Evolutionary conservation across 2,888 invertebrate species (phyloP).

Genomic region (Parnassius smintheus): DNA sequence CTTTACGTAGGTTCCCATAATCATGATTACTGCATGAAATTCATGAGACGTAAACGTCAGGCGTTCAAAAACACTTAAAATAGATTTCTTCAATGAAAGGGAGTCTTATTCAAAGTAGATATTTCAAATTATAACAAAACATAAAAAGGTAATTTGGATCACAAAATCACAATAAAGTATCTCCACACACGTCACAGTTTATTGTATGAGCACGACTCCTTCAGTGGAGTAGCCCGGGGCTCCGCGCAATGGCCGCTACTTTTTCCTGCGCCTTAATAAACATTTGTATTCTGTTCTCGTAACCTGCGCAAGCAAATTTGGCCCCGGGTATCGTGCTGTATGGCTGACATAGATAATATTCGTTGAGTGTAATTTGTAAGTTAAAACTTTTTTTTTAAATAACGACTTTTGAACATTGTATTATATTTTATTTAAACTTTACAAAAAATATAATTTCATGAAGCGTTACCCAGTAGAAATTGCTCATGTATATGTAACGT

Average conservation of each 20-base stretch:
- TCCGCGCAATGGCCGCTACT: conserved; percentile 68
- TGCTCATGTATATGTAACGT: too few relatives aligned
- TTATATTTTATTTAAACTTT: too few relatives aligned
- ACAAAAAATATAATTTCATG: too few relatives aligned
- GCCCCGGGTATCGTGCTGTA: conserved; percentile 35
- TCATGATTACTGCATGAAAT: too few relatives aligned
- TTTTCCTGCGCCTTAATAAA: conserved; percentile 73
- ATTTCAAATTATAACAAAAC: too few relatives aligned
- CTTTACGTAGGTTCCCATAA: too few relatives aligned
- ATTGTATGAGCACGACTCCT: conserved; percentile 59
- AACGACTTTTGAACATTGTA: background rate
- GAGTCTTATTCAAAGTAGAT: too few relatives aligned
- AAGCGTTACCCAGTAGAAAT: too few relatives aligned
- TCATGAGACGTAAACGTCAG: too few relatives aligned
- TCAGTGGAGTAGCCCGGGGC: conserved; percentile 68
- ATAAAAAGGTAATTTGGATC: too few relatives aligned
- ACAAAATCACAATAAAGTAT: conserved; percentile 7
- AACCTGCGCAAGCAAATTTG: conserved; percentile 38
- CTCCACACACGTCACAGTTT: conserved; percentile 40
- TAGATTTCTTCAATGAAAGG: too few relatives aligned
- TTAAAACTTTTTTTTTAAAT: conserved; percentile 19
- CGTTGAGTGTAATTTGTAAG: conserved; percentile 19
- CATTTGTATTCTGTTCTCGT: conserved; percentile 69
- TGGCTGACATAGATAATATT: conserved; percentile 27
- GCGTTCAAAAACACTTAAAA: too few relatives aligned